phyloP scores from a whole-genome alignment of 2,113 vertebrate species.

The Mystacornis crossleyi region DNA sequence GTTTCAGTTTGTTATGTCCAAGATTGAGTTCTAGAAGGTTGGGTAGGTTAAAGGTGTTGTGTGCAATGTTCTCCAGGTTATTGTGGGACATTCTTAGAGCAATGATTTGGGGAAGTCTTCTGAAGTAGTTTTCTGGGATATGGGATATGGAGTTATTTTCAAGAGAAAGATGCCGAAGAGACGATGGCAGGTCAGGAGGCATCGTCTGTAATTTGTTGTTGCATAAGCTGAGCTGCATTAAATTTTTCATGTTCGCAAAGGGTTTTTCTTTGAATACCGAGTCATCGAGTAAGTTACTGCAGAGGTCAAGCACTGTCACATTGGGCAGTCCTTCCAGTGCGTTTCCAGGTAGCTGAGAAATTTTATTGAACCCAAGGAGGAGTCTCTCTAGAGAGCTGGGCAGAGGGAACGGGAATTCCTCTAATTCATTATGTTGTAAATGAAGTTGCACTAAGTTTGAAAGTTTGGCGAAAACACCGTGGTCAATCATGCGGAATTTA shows the following conservation, averaged over 20 bases:
- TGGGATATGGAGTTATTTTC: slow-evolving; percentile 82
- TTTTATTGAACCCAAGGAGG: slow-evolving; percentile 78
- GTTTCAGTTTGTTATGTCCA: slow-evolving; percentile 82
- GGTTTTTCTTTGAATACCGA: slow-evolving; percentile 65
- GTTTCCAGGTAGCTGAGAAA: slow-evolving; percentile 68
- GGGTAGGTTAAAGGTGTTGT: slow-evolving; percentile 78
- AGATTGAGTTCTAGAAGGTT: slow-evolving; percentile 81
- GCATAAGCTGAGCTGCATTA: slow-evolving; percentile 80
- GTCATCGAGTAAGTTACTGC: slow-evolving; percentile 75
- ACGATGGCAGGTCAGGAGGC: slow-evolving; percentile 75
- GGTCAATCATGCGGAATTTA: slow-evolving; percentile 75
- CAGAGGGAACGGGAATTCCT: slow-evolving; percentile 79
- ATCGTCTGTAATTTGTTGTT: slow-evolving; percentile 79
- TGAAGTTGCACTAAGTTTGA: slow-evolving; percentile 76
- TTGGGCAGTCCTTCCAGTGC: slow-evolving; percentile 70
- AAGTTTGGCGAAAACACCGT: slow-evolving; percentile 74
- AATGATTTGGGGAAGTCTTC: slow-evolving; percentile 73
- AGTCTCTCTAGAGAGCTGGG: slow-evolving; percentile 80
- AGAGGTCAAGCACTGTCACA: slow-evolving; percentile 81
- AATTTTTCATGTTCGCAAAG: slow-evolving; percentile 74
- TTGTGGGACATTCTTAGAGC: slow-evolving; percentile 80
- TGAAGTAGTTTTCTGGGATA: slow-evolving; percentile 82
- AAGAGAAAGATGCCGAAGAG: slow-evolving; percentile 82
- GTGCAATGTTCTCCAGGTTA: slow-evolving; percentile 73
- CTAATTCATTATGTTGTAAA: slow-evolving; percentile 79